phyloP scores from a whole-genome alignment of 1,140 invertebrate genomes.

The Fopius arisanus region DNA sequence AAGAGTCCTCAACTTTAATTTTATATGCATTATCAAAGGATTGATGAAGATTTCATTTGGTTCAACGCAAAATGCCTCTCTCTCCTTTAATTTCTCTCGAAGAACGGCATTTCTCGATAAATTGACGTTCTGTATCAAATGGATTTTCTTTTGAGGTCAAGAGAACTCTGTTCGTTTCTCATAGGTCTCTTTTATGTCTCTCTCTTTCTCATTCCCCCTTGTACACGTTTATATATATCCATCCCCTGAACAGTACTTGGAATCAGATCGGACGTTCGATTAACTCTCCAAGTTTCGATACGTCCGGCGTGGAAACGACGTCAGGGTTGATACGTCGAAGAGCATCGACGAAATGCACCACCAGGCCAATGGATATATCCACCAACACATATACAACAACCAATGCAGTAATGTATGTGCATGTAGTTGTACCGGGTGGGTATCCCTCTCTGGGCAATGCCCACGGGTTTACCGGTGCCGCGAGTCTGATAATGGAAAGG shows the following conservation, averaged over 20 bases:
- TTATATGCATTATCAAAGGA: neutral
- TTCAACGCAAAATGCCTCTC: no score
- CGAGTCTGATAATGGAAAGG: slow-evolving; percentile 50
- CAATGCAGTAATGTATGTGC: neutral
- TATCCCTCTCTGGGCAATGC: slow-evolving; percentile 2
- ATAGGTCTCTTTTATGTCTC: neutral
- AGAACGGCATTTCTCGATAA: slow-evolving; percentile 7
- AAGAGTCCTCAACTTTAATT: neutral
- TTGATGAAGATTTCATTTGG: no score
- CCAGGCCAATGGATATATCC: neutral
- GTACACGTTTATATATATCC: neutral
- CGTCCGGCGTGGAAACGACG: slow-evolving; percentile 13
- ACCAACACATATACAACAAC: neutral
- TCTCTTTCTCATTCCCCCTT: slow-evolving; percentile 1
- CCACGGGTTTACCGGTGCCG: slow-evolving; percentile 33
- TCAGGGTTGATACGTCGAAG: slow-evolving; percentile 8
- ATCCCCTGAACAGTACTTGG: neutral
- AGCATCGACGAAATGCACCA: slow-evolving; percentile 12
- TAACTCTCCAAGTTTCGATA: slow-evolving; percentile 15
- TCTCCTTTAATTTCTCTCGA: no score
- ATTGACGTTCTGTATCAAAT: slow-evolving; percentile 9
- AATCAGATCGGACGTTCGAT: slow-evolving; percentile 11
- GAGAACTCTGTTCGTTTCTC: neutral
- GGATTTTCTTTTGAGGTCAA: slow-evolving; percentile 9
- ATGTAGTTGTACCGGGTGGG: neutral